A percentile compares a stretch with the other conserved stretches of the same genome.
Evolutionary conservation across 2,888 invertebrate species (phyloP).

Genomic region (Lasioglossum calceatum): DNA sequence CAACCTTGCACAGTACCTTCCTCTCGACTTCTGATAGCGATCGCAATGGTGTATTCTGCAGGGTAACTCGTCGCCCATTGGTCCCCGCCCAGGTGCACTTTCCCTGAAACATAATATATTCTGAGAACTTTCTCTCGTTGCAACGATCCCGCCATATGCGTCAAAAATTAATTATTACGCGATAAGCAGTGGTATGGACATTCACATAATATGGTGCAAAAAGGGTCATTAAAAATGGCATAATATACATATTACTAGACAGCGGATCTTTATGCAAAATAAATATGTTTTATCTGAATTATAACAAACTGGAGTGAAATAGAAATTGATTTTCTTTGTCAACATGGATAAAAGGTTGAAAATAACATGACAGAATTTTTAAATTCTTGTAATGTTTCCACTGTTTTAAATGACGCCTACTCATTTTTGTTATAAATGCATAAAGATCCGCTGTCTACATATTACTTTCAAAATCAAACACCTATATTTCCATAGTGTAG

Average conservation of each 20-base stretch:
- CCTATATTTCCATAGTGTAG: background rate
- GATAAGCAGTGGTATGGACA: background rate
- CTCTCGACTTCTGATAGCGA: conserved; percentile 92
- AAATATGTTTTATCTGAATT: no score
- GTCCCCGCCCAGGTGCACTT: conserved; percentile 92
- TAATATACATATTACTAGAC: background rate
- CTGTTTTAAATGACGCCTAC: no score
- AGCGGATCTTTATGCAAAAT: no score
- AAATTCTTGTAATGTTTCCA: no score
- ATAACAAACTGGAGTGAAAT: no score
- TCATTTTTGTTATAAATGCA: no score
- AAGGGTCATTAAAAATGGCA: background rate
- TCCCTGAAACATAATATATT: conserved; percentile 86
- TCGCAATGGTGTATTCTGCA: conserved; percentile 90
- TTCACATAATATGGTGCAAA: background rate
- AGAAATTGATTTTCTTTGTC: no score
- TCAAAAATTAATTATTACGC: conserved; percentile 4
- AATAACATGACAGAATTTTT: no score
- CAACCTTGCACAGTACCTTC: conserved; percentile 93
- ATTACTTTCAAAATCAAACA: no score
- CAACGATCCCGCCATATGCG: background rate
- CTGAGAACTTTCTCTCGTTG: background rate
- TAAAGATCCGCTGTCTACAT: background rate
- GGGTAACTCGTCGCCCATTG: conserved; percentile 89
- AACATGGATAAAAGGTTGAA: no score